Conservation (phyloP, 2,797 vertebrate species). For the Molossus molossus region DNA sequence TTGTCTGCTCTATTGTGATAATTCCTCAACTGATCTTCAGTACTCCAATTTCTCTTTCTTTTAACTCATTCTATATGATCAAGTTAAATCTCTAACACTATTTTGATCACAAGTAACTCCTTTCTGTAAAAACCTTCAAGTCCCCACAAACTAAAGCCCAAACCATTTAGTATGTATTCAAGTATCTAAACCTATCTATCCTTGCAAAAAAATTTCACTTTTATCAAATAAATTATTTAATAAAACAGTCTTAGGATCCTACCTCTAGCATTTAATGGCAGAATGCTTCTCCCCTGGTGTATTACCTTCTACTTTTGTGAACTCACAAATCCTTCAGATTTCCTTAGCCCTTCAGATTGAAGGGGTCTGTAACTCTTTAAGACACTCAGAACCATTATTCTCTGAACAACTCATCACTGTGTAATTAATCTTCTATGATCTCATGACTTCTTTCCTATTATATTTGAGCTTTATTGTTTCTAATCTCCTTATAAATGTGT, state of each 20-base stretch:
- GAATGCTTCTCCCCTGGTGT: background rate
- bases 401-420: background rate
- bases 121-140: background rate
- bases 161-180: background rate
- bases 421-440: conserved; percentile 14
- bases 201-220: background rate
- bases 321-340: background rate
- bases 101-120: background rate
- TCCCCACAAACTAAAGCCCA: background rate
- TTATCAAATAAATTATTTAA: conserved; percentile 45
- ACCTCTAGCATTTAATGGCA: background rate
- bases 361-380: background rate
- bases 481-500: background rate
- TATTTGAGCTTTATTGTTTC: conserved; percentile 44
- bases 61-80: background rate
- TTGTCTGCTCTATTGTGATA: background rate
- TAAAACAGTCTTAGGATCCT: background rate
- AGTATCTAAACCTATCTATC: background rate
- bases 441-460: background rate
- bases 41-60: background rate
- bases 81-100: background rate
- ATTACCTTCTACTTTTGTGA: background rate
- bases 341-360: background rate
- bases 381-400: background rate
- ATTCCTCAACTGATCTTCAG: background rate